Conservation (phyloP, 2,888 invertebrate species). For the Tenthredo notha region DNA sequence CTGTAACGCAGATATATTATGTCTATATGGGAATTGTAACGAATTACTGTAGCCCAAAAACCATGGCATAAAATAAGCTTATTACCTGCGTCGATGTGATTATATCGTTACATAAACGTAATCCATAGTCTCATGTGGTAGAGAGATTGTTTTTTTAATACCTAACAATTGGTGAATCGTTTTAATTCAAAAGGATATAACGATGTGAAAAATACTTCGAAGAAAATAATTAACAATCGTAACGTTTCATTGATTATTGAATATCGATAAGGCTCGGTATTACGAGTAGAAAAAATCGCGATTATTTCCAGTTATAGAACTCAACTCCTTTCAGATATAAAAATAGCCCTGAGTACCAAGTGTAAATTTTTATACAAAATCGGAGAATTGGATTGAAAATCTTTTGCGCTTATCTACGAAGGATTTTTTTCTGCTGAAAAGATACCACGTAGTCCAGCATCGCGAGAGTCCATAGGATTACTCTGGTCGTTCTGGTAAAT, state of each 20-base stretch:
- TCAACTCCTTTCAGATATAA: not conserved
- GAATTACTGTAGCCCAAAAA: not conserved
- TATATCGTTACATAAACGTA: not conserved
- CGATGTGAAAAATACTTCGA: not conserved
- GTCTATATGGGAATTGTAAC: not conserved
- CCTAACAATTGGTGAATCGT: not conserved
- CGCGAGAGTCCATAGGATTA: not conserved
- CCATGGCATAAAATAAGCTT: not conserved
- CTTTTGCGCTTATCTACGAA: not conserved
- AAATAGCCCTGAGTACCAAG: not conserved
- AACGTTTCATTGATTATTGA: not conserved
- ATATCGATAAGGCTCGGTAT: not conserved
- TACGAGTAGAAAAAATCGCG: not conserved
- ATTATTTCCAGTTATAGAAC: not conserved
- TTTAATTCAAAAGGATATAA: not conserved
- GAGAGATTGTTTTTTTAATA: not conserved
- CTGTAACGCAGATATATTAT: not conserved
- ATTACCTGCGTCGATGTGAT: not conserved
- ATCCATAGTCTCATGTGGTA: not conserved
- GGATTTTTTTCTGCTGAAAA: not conserved
- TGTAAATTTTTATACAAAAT: not conserved
- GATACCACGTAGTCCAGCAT: not conserved
- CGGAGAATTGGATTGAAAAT: not conserved
- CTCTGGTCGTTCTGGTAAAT: not conserved
- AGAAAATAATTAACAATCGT: not conserved